Evolutionary conservation across 2,888 invertebrate genomes (phyloP), one percentile per base, ranked within the genome.

Genomic region (Heliconius ethilla): DNA sequence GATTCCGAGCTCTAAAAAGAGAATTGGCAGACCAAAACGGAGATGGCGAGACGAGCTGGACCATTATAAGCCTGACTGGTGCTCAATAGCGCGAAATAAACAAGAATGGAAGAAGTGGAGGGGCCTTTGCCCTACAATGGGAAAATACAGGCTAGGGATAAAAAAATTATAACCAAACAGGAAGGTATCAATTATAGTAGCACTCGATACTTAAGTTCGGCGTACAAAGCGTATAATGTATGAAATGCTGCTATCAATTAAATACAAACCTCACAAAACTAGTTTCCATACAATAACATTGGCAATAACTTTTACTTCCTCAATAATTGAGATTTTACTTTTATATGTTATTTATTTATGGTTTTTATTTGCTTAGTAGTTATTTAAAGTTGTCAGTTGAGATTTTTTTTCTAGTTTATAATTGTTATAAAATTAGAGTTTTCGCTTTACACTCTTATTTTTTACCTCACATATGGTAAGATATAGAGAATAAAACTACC

Each of bases 161-260:
- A 29, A 29, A 29, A 29, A 29, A 29, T 29, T 4, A 4, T 18
- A 70, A 66, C 78, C 83, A 77, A 80, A 79, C 83, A 78, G 82
- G 82, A 84, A 85, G 84, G 83, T 84, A 84, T 86, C 86, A 85
- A 86, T 86, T 87, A 85, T 81, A 82, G 81, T 82, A 80, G 81
- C 78, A 81, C 82, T 81, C 83, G 79, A 82, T 81, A 84, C 83
- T 82, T 81, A 82, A 84, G 84, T 25, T 69, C 83, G 85, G 84
- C 82, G 81, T 81, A 79, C 81, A 81, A 82, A 79, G 72, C 70
- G 81, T 80, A 82, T 81, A 81, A 82, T 82, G 80, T 83, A 84
- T 83, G 82, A 75, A 80, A 78, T 18, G 81, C 9, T 59, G 5
- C 77, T 79, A 76, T 81, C 81, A 79, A 83, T 82, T 80, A 80